Base-by-base conservation (phyloP, 1,140 invertebrate genomes). In the Drosophila chauvacae region DNA sequence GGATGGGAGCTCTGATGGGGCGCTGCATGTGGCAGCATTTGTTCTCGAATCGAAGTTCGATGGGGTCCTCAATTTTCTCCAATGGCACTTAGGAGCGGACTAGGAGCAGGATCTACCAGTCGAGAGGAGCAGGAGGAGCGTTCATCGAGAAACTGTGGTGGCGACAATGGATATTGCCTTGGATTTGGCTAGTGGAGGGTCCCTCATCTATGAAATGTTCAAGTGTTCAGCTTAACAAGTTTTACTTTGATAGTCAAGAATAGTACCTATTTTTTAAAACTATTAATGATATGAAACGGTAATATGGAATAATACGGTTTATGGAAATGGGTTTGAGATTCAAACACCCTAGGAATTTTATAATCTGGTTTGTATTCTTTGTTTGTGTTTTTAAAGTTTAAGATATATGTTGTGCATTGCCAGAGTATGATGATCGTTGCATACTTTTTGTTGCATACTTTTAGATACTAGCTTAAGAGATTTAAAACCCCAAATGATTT, bases 11-110 rank as follows among this genome's bases (percentile, higher is more conserved):
- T 11, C 13, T 14, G 57, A 16, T 14, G 53, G 11, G 58, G 59
- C 41, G 41, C 64, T 85, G 81, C 73, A 72, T 85, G 77, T 78
- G 71, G 84, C 71, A 79, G 80, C 80, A 80, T 84, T 87, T 84
- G 80, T 51, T 80, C 37, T 39, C 62, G n/a, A 44, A 37, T 70
- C 48, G 42, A 56, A 56, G 41, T 20, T 11, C 42, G 51, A 61
- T 41, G 70, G 39, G 56, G n/a, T 51, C 50, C 50, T 51, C 48
- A 50, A 50, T 50, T 50, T 50, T 39, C 37, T 30, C 45, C 69
- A 53, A 61, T 61, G 41, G 11, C 71, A 74, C 69, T 74, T 74
- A 11, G 44, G 35, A 37, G 35, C 35, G 35, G 35, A 37, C 11
- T 37, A 13, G 35, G 35, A 37, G 35, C 11, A 37, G 35, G 35